These are phyloP conservation scores for Astyanax mexicanus DNA, from an alignment of 2,797 vertebrate species.

Conservation along the genomic window DNA sequence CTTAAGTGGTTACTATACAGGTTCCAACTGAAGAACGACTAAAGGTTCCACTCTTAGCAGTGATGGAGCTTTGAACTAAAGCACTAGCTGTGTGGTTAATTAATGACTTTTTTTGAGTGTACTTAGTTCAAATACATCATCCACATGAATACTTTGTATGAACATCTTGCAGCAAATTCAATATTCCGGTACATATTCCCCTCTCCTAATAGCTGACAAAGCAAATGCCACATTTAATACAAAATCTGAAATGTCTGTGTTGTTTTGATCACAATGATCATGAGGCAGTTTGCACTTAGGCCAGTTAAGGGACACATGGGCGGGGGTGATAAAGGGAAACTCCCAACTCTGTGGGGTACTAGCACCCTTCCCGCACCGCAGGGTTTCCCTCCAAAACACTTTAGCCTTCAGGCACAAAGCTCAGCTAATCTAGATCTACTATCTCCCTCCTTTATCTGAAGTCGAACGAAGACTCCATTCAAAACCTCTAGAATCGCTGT, in stretches of 20 bases:
- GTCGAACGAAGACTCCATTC: not conserved
- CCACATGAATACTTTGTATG: too few relatives aligned
- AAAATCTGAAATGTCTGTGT: slow-evolving; percentile 16
- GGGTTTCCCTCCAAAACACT: slow-evolving; percentile 43
- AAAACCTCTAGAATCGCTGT: not conserved
- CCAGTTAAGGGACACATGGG: slow-evolving; percentile 11
- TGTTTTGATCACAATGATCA: not conserved
- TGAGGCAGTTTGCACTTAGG: not conserved
- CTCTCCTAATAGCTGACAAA: not conserved
- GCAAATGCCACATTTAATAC: not conserved
- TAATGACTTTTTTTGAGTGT: too few relatives aligned
- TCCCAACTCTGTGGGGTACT: slow-evolving; percentile 59
- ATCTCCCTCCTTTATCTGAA: not conserved
- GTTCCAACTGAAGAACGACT: too few relatives aligned
- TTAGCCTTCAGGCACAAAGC: slow-evolving; percentile 32
- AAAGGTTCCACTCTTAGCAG: too few relatives aligned
- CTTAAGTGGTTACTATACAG: too few relatives aligned
- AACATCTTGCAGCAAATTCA: too few relatives aligned
- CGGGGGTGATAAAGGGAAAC: slow-evolving; percentile 39
- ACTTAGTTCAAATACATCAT: too few relatives aligned
- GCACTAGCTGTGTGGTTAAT: too few relatives aligned
- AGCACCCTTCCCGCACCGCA: slow-evolving; percentile 34
- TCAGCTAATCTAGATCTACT: not conserved
- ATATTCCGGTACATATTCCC: not conserved
- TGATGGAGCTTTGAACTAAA: not conserved